Percentiles rank a stretch among this genome's conserved stretches.
Conservation (phyloP, 2,113 vertebrate genomes). For the Piaya cayana region DNA sequence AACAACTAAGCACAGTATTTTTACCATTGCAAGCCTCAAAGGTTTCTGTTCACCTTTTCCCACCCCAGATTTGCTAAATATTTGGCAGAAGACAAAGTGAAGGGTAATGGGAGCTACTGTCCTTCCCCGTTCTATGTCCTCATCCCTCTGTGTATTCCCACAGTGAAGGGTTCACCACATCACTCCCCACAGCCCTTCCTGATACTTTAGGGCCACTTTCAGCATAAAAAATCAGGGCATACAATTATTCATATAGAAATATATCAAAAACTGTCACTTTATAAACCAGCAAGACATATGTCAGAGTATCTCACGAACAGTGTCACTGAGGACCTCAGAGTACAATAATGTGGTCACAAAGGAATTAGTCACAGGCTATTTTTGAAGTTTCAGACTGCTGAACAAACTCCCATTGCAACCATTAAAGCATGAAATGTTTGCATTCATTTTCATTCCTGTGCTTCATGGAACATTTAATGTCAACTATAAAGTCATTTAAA, state of each 20-base stretch:
- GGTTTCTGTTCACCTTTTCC: background rate
- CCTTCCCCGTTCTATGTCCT: background rate
- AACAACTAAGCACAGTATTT: background rate
- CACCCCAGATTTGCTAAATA: background rate
- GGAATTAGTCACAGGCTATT: constrained; percentile 50
- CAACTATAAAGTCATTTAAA: constrained; percentile 64
- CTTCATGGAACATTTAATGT: constrained; percentile 62
- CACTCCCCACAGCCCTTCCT: background rate
- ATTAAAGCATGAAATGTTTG: constrained; percentile 66
- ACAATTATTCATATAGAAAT: background rate
- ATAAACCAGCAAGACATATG: background rate
- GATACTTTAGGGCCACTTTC: background rate
- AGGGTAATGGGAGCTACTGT: background rate
- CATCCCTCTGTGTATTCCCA: background rate
- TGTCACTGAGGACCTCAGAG: background rate
- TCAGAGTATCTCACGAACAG: background rate
- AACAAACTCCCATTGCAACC: background rate
- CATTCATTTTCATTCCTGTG: constrained; percentile 53
- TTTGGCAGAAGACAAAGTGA: background rate
- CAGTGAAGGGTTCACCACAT: background rate
- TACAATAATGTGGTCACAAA: background rate
- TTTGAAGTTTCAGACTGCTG: constrained; percentile 55
- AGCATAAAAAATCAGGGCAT: background rate
- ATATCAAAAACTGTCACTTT: background rate
- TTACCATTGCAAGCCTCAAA: background rate